A percentile compares a stretch with the other conserved stretches of the same genome.
Evolutionary conservation across 2,888 invertebrate species (phyloP).

Genomic region (Hypselothyrea guttata): DNA sequence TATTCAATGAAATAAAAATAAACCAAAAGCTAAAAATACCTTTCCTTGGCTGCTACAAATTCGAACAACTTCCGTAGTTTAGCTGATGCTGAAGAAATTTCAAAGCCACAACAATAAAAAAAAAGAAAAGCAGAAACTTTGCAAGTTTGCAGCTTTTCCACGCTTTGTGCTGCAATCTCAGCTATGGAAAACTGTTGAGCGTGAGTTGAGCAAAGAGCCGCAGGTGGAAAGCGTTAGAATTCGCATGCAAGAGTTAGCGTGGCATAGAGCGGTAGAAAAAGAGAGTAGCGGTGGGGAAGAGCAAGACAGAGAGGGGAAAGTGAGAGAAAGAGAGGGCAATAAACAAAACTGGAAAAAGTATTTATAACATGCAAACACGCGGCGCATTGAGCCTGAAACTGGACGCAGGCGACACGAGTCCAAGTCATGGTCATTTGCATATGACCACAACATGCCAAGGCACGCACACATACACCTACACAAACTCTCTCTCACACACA

Average conservation of each 20-base stretch:
- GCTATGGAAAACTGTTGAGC: constrained; percentile 22
- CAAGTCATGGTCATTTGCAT: constrained; percentile 58
- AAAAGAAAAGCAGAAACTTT: constrained; percentile 5
- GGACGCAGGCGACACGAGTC: constrained; percentile 16
- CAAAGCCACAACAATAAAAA: background rate
- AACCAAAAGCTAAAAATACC: too few species aligned
- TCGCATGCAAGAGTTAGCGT: constrained; percentile 36
- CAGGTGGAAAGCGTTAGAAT: constrained; percentile 58
- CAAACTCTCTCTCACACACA: background rate
- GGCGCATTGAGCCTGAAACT: constrained; percentile 37
- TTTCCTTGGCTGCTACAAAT: too few species aligned
- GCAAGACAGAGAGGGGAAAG: constrained; percentile 18
- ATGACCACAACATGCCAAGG: constrained; percentile 21
- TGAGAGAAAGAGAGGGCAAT: constrained; percentile 37
- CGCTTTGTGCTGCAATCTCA: constrained; percentile 29
- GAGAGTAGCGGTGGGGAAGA: constrained; percentile 6
- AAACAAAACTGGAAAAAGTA: constrained; percentile 67
- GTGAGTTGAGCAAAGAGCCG: constrained; percentile 36
- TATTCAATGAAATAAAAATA: too few species aligned
- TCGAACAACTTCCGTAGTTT: too few species aligned
- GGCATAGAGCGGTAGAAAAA: background rate
- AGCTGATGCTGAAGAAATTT: too few species aligned
- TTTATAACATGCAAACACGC: constrained; percentile 72
- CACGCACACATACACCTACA: constrained; percentile 4
- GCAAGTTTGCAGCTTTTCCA: constrained; percentile 5